A percentile compares a stretch with the other conserved stretches of the same genome.
Evolutionary conservation across 2,113 vertebrate species (phyloP).

Genomic region (Lagopus muta): DNA sequence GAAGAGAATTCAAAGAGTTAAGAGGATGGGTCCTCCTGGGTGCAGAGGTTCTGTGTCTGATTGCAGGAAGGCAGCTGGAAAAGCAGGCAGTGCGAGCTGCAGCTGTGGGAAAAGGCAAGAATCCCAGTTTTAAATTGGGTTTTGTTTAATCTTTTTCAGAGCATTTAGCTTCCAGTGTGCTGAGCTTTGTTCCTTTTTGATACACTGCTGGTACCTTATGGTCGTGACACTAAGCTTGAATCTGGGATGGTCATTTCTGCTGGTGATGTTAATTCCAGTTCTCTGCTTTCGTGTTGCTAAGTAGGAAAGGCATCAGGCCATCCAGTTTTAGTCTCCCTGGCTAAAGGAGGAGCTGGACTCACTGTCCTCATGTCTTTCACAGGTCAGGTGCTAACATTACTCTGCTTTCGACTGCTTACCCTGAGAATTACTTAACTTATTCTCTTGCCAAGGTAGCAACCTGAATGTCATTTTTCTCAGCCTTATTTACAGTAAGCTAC

Average conservation of each 20-base stretch:
- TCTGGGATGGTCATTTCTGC: neutral
- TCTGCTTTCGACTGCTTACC: neutral
- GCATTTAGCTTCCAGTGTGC: neutral
- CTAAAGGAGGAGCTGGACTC: neutral
- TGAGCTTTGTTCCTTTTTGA: neutral
- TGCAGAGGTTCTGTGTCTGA: no score
- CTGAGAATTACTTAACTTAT: neutral
- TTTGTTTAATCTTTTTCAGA: neutral
- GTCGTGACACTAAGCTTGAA: neutral
- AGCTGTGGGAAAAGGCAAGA: neutral
- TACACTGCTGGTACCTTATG: neutral
- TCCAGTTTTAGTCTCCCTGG: neutral
- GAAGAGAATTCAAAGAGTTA: neutral
- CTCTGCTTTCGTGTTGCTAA: neutral
- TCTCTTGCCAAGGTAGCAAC: constrained; percentile 33
- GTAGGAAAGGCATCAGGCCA: neutral
- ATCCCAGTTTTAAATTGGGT: neutral
- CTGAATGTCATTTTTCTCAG: constrained; percentile 43
- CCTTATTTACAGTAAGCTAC: constrained; percentile 62
- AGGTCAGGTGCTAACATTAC: neutral
- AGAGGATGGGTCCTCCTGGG: neutral
- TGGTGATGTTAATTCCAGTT: neutral
- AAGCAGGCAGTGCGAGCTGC: neutral
- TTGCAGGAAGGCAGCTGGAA: neutral
- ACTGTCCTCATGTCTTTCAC: neutral